Evolutionary conservation across 2,888 invertebrate species (phyloP).

Genomic region (Hirtodrosophila confusa): DNA sequence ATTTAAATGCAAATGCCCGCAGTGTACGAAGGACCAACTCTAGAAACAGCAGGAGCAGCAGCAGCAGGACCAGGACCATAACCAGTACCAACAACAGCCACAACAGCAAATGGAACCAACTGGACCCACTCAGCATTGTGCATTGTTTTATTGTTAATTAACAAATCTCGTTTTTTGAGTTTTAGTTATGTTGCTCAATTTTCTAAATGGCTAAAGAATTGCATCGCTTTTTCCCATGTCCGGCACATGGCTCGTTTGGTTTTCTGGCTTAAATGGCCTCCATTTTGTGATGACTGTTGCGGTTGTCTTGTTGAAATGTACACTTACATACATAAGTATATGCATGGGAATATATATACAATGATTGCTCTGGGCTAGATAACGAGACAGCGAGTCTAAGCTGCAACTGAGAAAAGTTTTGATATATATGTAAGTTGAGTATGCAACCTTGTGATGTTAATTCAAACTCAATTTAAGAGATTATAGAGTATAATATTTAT

Average conservation of each 20-base stretch:
- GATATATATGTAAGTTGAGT: neutral
- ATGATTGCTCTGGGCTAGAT: constrained; percentile 7
- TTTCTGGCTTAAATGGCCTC: constrained; percentile 38
- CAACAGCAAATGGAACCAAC: constrained; percentile 32
- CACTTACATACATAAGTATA: constrained; percentile 14
- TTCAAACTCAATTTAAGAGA: no score
- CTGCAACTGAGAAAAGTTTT: constrained; percentile 14
- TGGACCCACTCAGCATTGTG: constrained; percentile 18
- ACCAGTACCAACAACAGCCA: constrained; percentile 1
- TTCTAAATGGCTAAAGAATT: constrained; percentile 56
- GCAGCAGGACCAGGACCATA: neutral
- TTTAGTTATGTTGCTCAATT: constrained; percentile 58
- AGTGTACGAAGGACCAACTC: constrained; percentile 22
- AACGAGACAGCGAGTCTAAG: neutral
- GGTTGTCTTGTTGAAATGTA: constrained; percentile 29
- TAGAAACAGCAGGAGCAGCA: constrained; percentile 16
- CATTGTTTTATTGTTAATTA: constrained; percentile 76
- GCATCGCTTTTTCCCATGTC: constrained; percentile 22
- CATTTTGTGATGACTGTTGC: constrained; percentile 34
- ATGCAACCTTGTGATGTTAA: no score
- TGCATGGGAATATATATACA: constrained; percentile 10
- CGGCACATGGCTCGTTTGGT: constrained; percentile 9
- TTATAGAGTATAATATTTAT: no score
- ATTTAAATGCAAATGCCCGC: constrained; percentile 74
- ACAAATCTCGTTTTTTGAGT: constrained; percentile 67